phyloP scores from a whole-genome alignment of 2,888 invertebrate species.

The Lochmaea crataegi region DNA sequence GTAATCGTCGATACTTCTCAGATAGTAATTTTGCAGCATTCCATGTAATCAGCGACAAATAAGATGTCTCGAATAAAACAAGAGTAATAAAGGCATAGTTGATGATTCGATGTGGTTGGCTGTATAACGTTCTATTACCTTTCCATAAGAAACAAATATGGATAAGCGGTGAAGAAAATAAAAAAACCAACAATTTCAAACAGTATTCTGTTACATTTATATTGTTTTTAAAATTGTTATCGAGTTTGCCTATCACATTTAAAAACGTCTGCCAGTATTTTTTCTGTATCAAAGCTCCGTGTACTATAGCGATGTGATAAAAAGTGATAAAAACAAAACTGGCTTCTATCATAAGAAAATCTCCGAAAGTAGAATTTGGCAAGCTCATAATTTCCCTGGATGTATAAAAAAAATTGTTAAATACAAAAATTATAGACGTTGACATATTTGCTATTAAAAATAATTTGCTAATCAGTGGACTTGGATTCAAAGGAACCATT shows the following conservation, averaged over 20 bases:
- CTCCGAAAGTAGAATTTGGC: background rate
- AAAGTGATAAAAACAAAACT: background rate
- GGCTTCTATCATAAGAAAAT: background rate
- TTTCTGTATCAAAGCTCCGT: background rate
- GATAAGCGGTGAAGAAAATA: background rate
- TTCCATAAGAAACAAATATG: background rate
- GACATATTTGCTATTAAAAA: background rate
- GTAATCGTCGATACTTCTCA: background rate
- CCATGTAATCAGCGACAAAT: background rate
- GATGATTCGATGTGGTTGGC: background rate
- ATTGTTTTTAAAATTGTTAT: background rate
- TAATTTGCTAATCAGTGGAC: background rate
- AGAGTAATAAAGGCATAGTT: background rate
- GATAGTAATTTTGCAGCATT: background rate
- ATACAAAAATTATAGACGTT: background rate
- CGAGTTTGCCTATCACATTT: background rate
- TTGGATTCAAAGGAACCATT: background rate
- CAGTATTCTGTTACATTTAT: background rate
- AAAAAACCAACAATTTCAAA: background rate
- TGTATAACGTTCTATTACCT: background rate
- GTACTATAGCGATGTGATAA: background rate
- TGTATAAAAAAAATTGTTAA: background rate
- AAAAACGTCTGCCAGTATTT: background rate
- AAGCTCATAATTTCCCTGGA: background rate
- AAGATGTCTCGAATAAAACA: background rate